Evolutionary conservation across 2,888 invertebrate genomes (phyloP), one percentile per base, ranked within the genome.

Genomic region (Spodoptera littoralis): DNA sequence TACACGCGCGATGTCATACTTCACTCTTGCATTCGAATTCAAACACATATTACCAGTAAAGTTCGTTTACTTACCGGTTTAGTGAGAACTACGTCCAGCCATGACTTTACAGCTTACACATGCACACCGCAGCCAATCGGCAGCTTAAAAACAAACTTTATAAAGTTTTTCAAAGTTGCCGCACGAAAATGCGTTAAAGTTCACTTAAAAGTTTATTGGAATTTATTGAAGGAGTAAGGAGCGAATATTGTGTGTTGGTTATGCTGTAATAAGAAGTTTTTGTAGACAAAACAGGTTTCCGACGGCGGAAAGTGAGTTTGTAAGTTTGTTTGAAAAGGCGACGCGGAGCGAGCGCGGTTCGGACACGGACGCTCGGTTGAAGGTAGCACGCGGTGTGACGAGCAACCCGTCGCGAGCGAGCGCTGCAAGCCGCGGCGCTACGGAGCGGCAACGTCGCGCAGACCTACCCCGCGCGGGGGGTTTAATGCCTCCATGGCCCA

Each of bases 51-150:
- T 84, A 86, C 87, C 88, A 88, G 88, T 89, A 89, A 87, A 84
- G 84, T 88, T 82, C 85, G 87, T 91, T 90, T 83, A 92, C 93
- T 92, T 93, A 93, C 93, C 93, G 91, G 92, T 93, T 93, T 91
- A 92, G 82, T 82, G 86, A 87, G 88, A 86, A 89, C 88, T 89
- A 88, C 84, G 89, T 85, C 86, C 90, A 88, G 89, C 87, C 90
- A 91, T 92, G 84, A 88, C 87, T 87, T 84, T 84, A 76, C 81
- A 89, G 86, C 84, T 86, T 83, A 86, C 87, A 88, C 84, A 88
- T 83, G 82, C 86, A 88, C 86, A 86, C 83, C 76, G 81, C 83
- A 73, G 75, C 72, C 69, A 79, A 79, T 73, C 80, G 79, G 81
- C 81, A 84, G 81, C 82, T 86, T 86, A 82, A 84, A 86, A 88